A percentile compares a stretch with the other conserved stretches of the same genome.
Conservation (phyloP, 2,888 invertebrate genomes). For the Drosophila paracracens region DNA sequence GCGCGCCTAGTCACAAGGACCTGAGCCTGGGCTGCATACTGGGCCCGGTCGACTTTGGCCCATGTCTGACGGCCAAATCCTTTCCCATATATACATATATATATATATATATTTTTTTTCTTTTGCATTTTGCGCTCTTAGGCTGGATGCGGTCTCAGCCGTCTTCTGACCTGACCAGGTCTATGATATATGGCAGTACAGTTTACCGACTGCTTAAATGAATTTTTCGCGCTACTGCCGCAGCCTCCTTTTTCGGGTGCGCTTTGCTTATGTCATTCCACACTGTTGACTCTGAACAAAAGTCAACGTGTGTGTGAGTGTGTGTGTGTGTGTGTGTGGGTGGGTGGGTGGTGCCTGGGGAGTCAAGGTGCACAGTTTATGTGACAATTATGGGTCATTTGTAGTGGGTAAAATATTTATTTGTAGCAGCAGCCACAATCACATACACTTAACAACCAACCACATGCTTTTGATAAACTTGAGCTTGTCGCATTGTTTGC, state of each 20-base stretch:
- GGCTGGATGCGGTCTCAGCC: conserved; percentile 10
- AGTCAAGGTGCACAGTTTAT: conserved; percentile 39
- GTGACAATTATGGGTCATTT: conserved; percentile 77
- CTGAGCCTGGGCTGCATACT: conserved; percentile 9
- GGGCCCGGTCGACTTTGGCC: conserved; percentile 10
- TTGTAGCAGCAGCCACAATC: conserved; percentile 32
- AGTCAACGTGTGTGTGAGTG: conserved; percentile 47
- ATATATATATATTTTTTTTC: neutral
- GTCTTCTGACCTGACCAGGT: conserved; percentile 18
- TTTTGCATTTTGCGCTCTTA: conserved; percentile 5
- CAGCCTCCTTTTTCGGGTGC: conserved; percentile 2
- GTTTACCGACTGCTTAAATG: conserved; percentile 80
- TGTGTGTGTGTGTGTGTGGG: neutral
- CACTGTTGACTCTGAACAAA: conserved; percentile 76
- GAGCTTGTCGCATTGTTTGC: conserved; percentile 10
- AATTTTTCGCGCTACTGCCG: conserved; percentile 68
- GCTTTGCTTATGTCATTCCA: conserved; percentile 54
- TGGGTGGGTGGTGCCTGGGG: neutral
- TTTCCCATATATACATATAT: conserved; percentile 14
- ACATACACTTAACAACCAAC: neutral
- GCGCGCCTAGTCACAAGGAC: conserved; percentile 70
- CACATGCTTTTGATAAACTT: conserved; percentile 41
- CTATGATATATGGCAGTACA: conserved; percentile 71
- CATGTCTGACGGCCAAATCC: conserved; percentile 64
- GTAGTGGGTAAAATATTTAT: conserved; percentile 38